Conservation (phyloP, 1,140 invertebrate species). For the Acromyrmex echinatior region DNA sequence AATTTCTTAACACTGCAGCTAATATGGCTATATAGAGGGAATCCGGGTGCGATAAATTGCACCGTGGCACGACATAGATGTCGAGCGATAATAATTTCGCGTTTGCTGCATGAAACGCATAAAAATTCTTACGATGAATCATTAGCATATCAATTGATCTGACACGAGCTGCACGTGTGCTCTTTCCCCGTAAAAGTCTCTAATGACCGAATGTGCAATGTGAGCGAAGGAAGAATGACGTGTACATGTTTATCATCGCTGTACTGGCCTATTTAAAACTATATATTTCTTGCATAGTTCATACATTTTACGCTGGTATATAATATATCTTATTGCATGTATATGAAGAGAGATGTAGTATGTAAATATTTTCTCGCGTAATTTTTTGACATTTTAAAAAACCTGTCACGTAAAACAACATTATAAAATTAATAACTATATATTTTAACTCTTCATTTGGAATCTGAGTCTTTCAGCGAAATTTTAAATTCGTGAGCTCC, state of each 20-base stretch:
- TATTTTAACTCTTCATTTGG: too few species aligned
- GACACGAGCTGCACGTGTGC: not conserved
- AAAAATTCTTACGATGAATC: not conserved
- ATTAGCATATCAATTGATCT: slow-evolving; percentile 20
- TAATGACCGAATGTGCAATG: not conserved
- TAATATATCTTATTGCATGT: not conserved
- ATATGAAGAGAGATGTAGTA: not conserved
- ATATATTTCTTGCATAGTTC: not conserved
- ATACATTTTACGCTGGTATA: not conserved
- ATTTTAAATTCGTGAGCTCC: too few species aligned
- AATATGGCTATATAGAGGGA: too few species aligned
- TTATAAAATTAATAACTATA: not conserved
- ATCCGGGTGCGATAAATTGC: not conserved
- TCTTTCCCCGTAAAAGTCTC: not conserved
- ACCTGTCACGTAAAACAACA: not conserved
- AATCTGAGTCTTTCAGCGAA: too few species aligned
- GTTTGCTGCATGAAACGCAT: not conserved
- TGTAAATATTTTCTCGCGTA: not conserved
- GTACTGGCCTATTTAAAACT: not conserved
- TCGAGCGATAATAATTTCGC: not conserved
- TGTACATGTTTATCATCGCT: not conserved
- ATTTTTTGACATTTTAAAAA: slow-evolving; percentile 1
- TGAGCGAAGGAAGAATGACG: not conserved
- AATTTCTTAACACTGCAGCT: too few species aligned
- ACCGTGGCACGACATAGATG: too few species aligned